Base-by-base conservation (phyloP, 2,888 invertebrate species). In the Eristalis pertinax region DNA sequence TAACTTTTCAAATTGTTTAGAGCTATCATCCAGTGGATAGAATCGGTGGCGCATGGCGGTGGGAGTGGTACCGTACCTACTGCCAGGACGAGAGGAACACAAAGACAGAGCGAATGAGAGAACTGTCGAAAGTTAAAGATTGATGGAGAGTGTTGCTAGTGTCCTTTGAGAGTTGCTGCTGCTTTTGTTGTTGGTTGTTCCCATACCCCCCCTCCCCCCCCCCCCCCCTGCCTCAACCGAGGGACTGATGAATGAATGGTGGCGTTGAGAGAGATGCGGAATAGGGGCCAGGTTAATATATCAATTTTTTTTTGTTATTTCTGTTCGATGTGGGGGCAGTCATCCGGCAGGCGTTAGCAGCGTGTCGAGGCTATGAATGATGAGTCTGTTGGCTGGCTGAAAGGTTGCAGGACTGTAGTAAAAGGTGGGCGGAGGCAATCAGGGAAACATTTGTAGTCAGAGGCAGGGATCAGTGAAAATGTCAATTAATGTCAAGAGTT, bases 51-150 rank as follows among this genome's bases (percentile, higher is more conserved):
- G 24, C 26, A 3, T n/a, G 22, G 11, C 4, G 8, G 24, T n/a
- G 29, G 69, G 62, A 15, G 26, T 26, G 26, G 26, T n/a, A n/a
- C n/a, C n/a, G n/a, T n/a, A n/a, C n/a, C n/a, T n/a, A n/a, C n/a
- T n/a, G 11, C 41, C 24, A 19, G 10, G n/a, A 4, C n/a, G n/a
- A 15, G 38, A 32, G 35, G 2, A 67, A n/a, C 8, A 24, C 29
- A 13, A 29, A 75, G 15, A 43, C 11, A 35, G 67, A 72, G 69
- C 10, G 26, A 32, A 32, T 10, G 5, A 35, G 32, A 56, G 43
- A 84, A 65, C 75, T 77, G 76, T 77, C 76, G 50, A 85, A 77
- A 86, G 60, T 86, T 81, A 22, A 86, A 78, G 85, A 86, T 82
- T 86, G 77, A 86, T 85, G 73, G 63, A 29, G 50, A 15, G 50